These are phyloP conservation scores for Helarctos malayanus DNA, from an alignment of 2,797 vertebrate species.

Conservation along the genomic window DNA sequence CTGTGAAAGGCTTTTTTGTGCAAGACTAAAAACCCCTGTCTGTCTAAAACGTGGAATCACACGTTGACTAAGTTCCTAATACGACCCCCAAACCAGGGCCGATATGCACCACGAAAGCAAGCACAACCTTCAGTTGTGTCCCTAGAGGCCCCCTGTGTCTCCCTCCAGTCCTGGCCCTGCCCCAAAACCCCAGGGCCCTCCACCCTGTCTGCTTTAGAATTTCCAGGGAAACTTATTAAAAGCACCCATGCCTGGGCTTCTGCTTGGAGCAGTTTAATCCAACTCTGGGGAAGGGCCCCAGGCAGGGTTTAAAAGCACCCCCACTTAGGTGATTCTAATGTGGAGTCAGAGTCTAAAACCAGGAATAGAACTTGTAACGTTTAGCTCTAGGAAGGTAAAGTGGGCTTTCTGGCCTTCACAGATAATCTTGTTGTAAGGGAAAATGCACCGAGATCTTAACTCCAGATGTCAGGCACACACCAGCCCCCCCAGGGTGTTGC, in stretches of 20 bases:
- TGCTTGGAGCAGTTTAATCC: not conserved
- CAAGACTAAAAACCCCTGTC: not conserved
- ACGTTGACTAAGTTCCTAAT: not conserved
- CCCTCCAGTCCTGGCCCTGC: not conserved
- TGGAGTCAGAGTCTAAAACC: not conserved
- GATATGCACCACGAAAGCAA: not conserved
- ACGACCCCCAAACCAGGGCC: not conserved
- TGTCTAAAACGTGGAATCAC: not conserved
- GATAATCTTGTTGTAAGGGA: not conserved
- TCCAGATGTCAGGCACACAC: constrained; percentile 36
- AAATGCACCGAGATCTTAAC: not conserved
- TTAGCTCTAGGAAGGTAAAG: not conserved
- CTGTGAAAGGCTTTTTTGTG: not conserved
- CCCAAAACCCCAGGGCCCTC: not conserved
- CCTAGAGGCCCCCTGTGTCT: not conserved
- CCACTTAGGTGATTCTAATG: too few species aligned
- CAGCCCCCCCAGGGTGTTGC: not conserved
- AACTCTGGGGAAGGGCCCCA: not conserved
- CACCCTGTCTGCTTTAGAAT: not conserved
- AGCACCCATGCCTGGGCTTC: not conserved
- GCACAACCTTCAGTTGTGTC: not conserved
- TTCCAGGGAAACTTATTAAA: not conserved
- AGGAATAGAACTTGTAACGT: not conserved
- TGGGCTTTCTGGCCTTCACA: not conserved
- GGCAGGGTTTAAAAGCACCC: not conserved